Evolutionary conservation across 2,888 invertebrate species (phyloP).

Genomic region (Drosophila maculinotata): DNA sequence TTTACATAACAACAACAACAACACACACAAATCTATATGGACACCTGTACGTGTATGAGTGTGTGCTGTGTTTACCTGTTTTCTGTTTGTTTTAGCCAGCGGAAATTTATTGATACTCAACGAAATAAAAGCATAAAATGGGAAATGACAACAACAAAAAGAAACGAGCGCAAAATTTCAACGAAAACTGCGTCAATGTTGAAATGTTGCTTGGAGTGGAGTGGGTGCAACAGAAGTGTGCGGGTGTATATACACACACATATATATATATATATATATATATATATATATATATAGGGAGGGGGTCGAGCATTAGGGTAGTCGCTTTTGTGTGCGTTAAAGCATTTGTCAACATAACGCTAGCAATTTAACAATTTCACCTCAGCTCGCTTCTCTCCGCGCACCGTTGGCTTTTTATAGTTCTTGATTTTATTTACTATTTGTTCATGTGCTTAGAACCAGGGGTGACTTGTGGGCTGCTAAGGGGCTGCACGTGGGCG

Average conservation of each 20-base stretch:
- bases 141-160: constrained; percentile 43
- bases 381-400: neutral
- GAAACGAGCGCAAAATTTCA: constrained; percentile 15
- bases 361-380: constrained; percentile 56
- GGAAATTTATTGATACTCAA: constrained; percentile 75
- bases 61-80: constrained; percentile 32
- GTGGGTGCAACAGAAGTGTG: neutral
- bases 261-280: no score
- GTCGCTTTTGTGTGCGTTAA: constrained; percentile 35
- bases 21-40: constrained; percentile 15
- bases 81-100: constrained; percentile 55
- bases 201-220: neutral
- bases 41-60: constrained; percentile 4
- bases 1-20: constrained; percentile 11
- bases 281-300: no score
- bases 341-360: constrained; percentile 72
- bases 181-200: constrained; percentile 37
- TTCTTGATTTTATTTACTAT: constrained; percentile 77
- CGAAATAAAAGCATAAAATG: constrained; percentile 51
- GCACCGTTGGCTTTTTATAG: constrained; percentile 58
- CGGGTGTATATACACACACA: neutral
- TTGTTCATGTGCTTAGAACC: constrained; percentile 47
- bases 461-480: neutral
- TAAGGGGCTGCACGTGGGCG: neutral
- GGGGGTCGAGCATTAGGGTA: constrained; percentile 3